Base-by-base conservation (phyloP, 2,888 invertebrate species). In the Hyposoter didymator region DNA sequence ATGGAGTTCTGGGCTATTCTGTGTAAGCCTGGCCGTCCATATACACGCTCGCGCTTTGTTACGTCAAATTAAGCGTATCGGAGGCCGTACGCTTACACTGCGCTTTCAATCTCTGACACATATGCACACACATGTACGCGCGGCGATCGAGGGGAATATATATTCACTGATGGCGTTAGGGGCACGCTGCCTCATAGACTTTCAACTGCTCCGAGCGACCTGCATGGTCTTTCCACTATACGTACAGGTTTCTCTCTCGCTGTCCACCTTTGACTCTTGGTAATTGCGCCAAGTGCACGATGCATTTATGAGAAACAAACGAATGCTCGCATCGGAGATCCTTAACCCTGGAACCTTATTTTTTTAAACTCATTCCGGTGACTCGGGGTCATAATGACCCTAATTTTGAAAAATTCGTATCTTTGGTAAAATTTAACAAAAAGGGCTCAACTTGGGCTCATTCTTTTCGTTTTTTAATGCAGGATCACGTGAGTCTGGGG, bases 41-140 rank as follows among this genome's bases (percentile, higher is more conserved):
- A 47, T 45, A 45, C 28, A 59, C 32, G 59, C 66, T 52, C 79
- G 66, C 75, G 81, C 87, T 89, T 89, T 89, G 89, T 89, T 90
- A 87, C 87, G 84, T 79, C 85, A 88, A 90, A 88, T 89, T 87
- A 90, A 89, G 85, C 88, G 87, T 88, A 88, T 90, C 89, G 88
- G 72, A 69, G 55, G 35, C 83, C 80, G 80, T 73, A 55, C 62
- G 70, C 82, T 59, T 83, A 66, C 74, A 78, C 59, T 67, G 72
- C 83, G 82, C 82, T 81, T 82, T 83, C 82, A 80, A 80, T 85
- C 79, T 66, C 79, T 82, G 45, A 59, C 75, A 75, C 81, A 72
- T 17, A 45, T 72, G 14, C 10, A 35, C 22, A 14, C 59, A 22
- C 3, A 64, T 14, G 17, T 52, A 69, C 19, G 39, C 2, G 12